Evolutionary conservation across 2,113 vertebrate species (phyloP).

Genomic region (Hippoglossus stenolepis): DNA sequence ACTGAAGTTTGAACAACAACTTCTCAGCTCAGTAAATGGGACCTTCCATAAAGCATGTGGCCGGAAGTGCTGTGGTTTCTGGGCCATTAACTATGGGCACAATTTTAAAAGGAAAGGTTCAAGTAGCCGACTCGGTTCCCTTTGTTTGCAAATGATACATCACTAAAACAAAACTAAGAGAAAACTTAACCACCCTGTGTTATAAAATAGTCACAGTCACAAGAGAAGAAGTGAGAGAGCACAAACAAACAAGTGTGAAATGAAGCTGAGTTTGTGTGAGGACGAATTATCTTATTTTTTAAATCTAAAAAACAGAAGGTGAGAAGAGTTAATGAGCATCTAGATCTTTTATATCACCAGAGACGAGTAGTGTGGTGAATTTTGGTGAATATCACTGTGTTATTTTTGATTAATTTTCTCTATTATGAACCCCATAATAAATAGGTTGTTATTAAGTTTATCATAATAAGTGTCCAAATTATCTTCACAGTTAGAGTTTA

Average conservation of each 20-base stretch:
- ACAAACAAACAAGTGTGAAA: not conserved
- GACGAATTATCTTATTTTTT: not conserved
- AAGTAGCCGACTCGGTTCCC: too few relatives aligned
- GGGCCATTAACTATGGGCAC: too few relatives aligned
- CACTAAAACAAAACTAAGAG: not conserved
- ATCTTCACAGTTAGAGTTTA: conserved; percentile 40
- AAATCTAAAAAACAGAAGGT: not conserved
- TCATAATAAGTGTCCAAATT: conserved; percentile 47
- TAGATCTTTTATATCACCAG: not conserved
- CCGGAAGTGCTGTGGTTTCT: too few relatives aligned
- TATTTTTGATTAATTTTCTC: not conserved
- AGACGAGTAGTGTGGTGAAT: not conserved
- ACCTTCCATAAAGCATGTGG: too few relatives aligned
- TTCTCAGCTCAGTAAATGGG: too few relatives aligned
- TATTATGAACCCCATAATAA: conserved; percentile 29
- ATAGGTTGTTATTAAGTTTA: conserved; percentile 46
- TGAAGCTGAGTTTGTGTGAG: not conserved
- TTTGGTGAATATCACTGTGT: not conserved
- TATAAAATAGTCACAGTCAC: not conserved
- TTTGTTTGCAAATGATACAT: too few relatives aligned
- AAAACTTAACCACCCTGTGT: conserved; percentile 8
- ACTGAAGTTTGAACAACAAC: too few relatives aligned
- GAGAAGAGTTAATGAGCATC: not conserved
- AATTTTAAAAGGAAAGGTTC: too few relatives aligned
- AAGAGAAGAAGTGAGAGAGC: not conserved